These are phyloP conservation scores for Lampris incognitus DNA, from an alignment of 2,113 vertebrate species.

Conservation along the genomic window DNA sequence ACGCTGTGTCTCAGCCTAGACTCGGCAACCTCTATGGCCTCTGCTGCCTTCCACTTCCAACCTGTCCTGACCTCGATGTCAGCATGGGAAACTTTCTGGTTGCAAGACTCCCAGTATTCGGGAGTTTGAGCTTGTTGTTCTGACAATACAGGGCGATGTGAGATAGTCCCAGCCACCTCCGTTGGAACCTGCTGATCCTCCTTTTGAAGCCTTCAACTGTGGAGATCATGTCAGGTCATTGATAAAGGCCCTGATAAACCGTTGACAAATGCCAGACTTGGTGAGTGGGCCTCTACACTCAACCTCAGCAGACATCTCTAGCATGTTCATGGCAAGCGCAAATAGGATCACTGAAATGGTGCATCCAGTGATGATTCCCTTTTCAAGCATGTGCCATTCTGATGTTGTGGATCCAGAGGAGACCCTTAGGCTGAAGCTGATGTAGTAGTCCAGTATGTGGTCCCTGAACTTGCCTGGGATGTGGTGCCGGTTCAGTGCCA, in stretches of 20 bases:
- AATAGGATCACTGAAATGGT: slow-evolving; percentile 14
- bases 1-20: background rate
- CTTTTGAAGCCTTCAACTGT: background rate
- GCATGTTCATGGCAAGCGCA: background rate
- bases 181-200: background rate
- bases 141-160: background rate
- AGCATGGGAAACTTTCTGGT: slow-evolving; percentile 1
- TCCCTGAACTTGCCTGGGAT: background rate
- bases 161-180: background rate
- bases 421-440: slow-evolving; percentile 16
- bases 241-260: slow-evolving; percentile 5
- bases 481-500: slow-evolving; percentile 3
- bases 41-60: background rate
- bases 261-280: background rate
- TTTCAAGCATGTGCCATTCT: background rate
- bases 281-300: background rate
- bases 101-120: slow-evolving; percentile 19
- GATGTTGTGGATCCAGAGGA: background rate
- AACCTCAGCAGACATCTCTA: background rate
- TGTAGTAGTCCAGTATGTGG: background rate
- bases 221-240: slow-evolving; percentile 7
- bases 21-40: slow-evolving; percentile 10
- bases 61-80: background rate
- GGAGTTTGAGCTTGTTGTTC: slow-evolving; percentile 15
- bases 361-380: background rate